phyloP scores from a whole-genome alignment of 2,113 vertebrate genomes.

The Calcarius ornatus region DNA sequence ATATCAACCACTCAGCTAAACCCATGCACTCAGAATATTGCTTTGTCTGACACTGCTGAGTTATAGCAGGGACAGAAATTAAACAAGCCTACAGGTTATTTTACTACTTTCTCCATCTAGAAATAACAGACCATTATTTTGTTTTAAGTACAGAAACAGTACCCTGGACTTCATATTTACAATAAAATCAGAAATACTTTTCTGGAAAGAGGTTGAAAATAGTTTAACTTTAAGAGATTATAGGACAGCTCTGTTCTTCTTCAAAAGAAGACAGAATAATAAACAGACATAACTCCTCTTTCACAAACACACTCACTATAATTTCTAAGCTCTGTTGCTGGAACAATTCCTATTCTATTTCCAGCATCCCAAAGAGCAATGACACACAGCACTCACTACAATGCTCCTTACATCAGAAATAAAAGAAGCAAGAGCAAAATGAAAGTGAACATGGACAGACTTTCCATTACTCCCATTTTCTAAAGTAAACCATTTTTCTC shows the following conservation, averaged over 20 bases:
- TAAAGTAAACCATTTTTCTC: conserved; percentile 49
- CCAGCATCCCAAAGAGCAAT: conserved; percentile 37
- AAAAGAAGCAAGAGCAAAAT: conserved; percentile 30
- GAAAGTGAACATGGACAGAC: neutral
- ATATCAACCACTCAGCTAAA: neutral
- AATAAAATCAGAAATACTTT: conserved; percentile 21
- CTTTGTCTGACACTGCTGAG: neutral
- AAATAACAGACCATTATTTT: neutral
- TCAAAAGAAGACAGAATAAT: conserved; percentile 54
- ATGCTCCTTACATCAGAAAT: neutral
- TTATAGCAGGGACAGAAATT: neutral
- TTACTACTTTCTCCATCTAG: neutral
- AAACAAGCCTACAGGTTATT: neutral
- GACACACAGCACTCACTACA: conserved; percentile 7
- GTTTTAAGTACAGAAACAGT: neutral
- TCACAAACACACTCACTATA: neutral
- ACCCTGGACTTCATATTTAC: neutral
- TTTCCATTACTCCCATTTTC: conserved; percentile 35
- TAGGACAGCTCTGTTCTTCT: conserved; percentile 29
- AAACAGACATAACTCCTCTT: conserved; percentile 50
- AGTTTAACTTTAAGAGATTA: conserved; percentile 27
- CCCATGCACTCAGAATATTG: fast-evolving
- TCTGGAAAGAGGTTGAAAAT: neutral
- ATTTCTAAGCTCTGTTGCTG: conserved; percentile 8
- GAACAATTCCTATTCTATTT: conserved; percentile 56